These are phyloP conservation scores for Hylomyscus alleni DNA, from an alignment of 2,797 vertebrate genomes.

Conservation along the genomic window DNA sequence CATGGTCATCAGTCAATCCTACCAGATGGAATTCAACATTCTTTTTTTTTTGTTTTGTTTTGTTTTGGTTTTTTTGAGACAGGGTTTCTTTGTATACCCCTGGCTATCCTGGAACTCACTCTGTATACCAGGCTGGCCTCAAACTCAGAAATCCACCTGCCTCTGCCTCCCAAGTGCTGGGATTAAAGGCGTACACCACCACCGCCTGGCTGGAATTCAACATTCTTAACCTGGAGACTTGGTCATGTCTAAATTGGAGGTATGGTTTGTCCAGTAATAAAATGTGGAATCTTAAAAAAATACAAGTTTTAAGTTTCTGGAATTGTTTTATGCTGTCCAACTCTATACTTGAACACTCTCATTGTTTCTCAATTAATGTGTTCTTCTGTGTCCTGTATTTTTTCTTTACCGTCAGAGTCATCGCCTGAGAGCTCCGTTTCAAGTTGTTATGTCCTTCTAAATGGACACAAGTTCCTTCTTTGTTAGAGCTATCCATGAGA, in stretches of 20 bases:
- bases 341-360: neutral
- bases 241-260: neutral
- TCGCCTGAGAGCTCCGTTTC: neutral
- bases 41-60: too few relatives aligned
- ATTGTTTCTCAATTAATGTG: neutral
- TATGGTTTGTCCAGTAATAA: neutral
- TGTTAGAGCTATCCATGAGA: neutral
- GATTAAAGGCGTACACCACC: too few relatives aligned
- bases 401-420: neutral
- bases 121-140: too few relatives aligned
- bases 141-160: too few relatives aligned
- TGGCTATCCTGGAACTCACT: too few relatives aligned
- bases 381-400: neutral
- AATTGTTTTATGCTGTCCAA: neutral
- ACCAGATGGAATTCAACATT: too few relatives aligned
- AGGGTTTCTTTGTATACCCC: too few relatives aligned
- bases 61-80: too few relatives aligned
- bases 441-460: neutral
- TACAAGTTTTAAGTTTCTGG: neutral
- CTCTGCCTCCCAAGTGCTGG: too few relatives aligned
- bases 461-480: neutral
- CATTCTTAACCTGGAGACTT: neutral
- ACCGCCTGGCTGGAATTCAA: too few relatives aligned
- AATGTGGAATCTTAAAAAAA: neutral
- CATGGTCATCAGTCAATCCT: neutral